These are phyloP conservation scores for Hydrochoerus hydrochaeris DNA, from an alignment of 2,113 vertebrate genomes.

Conservation along the genomic window DNA sequence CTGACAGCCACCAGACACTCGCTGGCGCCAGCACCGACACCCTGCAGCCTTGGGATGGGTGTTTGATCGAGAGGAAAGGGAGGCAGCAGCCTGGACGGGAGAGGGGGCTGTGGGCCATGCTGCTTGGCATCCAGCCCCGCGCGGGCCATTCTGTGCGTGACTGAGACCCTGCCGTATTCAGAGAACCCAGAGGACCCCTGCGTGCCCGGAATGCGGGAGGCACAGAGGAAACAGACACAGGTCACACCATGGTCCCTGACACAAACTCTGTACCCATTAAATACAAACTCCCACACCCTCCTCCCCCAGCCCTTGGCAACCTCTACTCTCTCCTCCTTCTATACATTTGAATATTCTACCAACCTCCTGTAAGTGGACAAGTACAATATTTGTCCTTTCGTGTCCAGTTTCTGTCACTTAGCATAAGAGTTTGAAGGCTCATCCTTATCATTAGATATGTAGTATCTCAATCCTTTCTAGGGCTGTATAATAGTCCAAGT, in stretches of 20 bases:
- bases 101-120: accelerated
- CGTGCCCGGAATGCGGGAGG: background rate
- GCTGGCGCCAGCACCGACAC: background rate
- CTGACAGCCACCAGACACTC: background rate
- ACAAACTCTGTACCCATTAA: background rate
- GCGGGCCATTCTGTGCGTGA: background rate
- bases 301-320: accelerated
- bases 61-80: background rate
- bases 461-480: background rate
- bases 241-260: background rate
- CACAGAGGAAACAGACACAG: background rate
- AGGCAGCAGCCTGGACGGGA: background rate
- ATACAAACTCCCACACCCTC: background rate
- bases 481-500: background rate
- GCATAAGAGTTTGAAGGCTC: background rate
- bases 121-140: accelerated
- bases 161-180: background rate
- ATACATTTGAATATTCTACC: background rate
- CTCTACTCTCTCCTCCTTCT: background rate
- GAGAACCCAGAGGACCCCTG: background rate
- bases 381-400: background rate
- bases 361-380: background rate
- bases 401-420: background rate
- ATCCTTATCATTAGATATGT: background rate
- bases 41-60: background rate